These are phyloP conservation scores for Anolis carolinensis DNA, from an alignment of 2,113 vertebrate species.

Conservation along the genomic window DNA sequence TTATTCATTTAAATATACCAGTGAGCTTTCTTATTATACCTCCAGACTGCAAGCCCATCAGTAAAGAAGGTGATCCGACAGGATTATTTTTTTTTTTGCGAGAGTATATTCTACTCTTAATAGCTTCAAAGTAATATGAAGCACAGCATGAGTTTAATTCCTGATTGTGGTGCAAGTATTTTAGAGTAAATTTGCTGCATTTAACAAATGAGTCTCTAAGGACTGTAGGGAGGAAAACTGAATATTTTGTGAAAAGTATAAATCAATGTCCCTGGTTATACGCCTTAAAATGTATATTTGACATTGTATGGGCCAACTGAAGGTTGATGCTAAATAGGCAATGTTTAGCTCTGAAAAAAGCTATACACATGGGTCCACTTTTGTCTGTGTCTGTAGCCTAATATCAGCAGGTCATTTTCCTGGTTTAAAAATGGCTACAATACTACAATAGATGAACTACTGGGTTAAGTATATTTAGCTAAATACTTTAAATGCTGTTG, in stretches of 20 bases:
- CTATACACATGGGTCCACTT: neutral
- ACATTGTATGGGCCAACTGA: neutral
- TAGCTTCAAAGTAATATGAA: slow-evolving; percentile 6
- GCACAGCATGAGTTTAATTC: slow-evolving; percentile 21
- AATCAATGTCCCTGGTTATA: slow-evolving; percentile 8
- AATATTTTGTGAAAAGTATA: slow-evolving; percentile 8
- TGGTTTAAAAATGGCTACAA: too few relatives aligned
- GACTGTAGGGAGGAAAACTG: slow-evolving; percentile 14
- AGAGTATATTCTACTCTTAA: neutral
- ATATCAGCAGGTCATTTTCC: neutral
- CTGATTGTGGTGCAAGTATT: slow-evolving; percentile 5
- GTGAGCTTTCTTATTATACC: neutral
- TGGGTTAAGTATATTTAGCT: too few relatives aligned
- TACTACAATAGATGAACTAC: too few relatives aligned
- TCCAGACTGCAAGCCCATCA: neutral
- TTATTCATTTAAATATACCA: slow-evolving; percentile 10
- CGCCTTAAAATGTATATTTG: slow-evolving; percentile 19
- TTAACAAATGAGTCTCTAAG: slow-evolving; percentile 25
- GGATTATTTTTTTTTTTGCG: neutral
- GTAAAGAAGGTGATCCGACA: neutral
- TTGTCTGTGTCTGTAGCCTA: accelerated
- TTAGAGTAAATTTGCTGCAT: neutral
- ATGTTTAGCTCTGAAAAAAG: neutral
- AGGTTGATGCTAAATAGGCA: slow-evolving; percentile 12
- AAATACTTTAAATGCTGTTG: too few relatives aligned